Evolutionary conservation across 2,113 vertebrate genomes (phyloP).

Genomic region (Erinaceus europaeus): DNA sequence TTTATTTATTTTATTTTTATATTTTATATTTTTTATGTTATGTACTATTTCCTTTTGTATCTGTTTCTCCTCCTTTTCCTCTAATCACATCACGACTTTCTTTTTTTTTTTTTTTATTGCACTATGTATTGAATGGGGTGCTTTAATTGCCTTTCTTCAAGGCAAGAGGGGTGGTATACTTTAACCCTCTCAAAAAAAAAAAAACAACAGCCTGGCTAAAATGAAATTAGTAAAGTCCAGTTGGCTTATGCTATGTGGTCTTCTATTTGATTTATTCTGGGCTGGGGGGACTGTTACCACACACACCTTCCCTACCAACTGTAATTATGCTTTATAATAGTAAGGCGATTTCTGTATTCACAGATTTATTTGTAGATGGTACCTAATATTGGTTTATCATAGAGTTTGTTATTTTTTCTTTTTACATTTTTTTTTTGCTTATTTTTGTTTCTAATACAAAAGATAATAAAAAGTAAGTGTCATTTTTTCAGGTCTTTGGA

Average conservation of each 20-base stretch:
- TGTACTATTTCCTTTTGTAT: conserved; percentile 40
- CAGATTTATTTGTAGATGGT: not conserved
- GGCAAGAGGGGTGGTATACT: not conserved
- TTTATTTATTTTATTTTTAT: too few species aligned
- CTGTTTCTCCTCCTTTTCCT: not conserved
- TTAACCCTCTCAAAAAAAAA: conserved; percentile 3
- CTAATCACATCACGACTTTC: conserved; percentile 41
- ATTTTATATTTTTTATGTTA: not conserved
- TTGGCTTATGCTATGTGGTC: not conserved
- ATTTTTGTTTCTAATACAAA: conserved; percentile 30
- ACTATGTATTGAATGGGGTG: conserved; percentile 44
- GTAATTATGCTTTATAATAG: not conserved
- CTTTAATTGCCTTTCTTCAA: conserved; percentile 10
- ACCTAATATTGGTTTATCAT: not conserved
- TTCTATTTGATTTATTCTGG: not conserved
- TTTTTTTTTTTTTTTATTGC: conserved; percentile 26
- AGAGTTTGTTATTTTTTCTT: not conserved
- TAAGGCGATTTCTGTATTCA: not conserved
- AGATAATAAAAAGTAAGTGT: not conserved
- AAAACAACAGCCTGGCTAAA: not conserved
- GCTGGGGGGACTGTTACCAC: not conserved
- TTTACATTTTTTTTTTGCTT: not conserved
- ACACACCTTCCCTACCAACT: not conserved
- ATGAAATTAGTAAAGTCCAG: conserved; percentile 22
- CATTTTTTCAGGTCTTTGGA: too few species aligned